A percentile compares a stretch with the other conserved stretches of the same genome.
Conservation (phyloP, 1,140 invertebrate species). For the Ganaspis sp. region DNA sequence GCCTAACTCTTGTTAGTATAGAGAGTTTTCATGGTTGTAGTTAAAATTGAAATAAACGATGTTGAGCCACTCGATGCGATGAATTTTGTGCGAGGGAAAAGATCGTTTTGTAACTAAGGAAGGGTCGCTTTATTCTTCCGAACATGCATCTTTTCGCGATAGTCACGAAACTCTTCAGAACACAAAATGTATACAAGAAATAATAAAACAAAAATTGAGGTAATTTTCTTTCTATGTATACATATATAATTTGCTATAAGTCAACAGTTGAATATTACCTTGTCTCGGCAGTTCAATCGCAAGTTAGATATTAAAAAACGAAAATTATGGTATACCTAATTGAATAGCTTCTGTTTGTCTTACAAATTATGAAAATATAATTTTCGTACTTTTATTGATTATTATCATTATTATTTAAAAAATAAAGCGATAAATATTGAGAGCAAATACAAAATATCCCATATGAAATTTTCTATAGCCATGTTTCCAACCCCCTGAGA, state of each 20-base stretch:
- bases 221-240: background rate
- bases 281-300: background rate
- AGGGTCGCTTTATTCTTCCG: background rate
- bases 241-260: background rate
- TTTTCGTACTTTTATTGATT: no score
- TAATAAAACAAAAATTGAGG: no score
- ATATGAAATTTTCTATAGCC: background rate
- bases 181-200: background rate
- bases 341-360: background rate
- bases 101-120: constrained; percentile 1
- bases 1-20: background rate
- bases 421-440: background rate
- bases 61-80: background rate
- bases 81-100: constrained; percentile 14
- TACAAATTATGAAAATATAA: background rate
- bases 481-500: background rate
- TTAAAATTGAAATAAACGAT: constrained; percentile 19
- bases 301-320: background rate
- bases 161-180: background rate
- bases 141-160: background rate
- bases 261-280: background rate
- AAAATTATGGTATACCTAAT: background rate
- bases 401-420: no score
- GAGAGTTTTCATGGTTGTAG: background rate
- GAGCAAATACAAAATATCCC: no score